Evolutionary conservation across 2,797 vertebrate genomes (phyloP).

Genomic region (Eulemur mongoz): DNA sequence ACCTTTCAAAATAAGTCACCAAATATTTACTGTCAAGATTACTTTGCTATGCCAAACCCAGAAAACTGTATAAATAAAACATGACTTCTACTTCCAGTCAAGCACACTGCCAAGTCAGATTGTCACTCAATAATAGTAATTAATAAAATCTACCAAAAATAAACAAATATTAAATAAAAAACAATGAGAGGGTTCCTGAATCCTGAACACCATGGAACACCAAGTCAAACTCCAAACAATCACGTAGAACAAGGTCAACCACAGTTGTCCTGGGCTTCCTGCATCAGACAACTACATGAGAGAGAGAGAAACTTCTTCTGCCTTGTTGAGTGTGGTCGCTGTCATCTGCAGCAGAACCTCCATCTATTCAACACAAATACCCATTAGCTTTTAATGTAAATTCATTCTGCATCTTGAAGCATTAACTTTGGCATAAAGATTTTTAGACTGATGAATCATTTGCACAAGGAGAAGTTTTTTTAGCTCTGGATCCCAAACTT

Average conservation of each 20-base stretch:
- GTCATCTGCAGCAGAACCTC: not conserved
- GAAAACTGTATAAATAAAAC: not conserved
- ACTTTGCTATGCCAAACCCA: not conserved
- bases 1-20: not conserved
- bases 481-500: not conserved
- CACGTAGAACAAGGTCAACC: not conserved
- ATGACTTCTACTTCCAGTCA: not conserved
- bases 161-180: constrained; percentile 7
- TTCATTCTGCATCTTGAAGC: not conserved
- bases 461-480: not conserved
- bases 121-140: constrained; percentile 19
- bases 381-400: not conserved
- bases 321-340: not conserved
- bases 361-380: not conserved
- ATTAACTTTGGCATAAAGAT: constrained; percentile 32
- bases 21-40: not conserved
- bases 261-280: not conserved
- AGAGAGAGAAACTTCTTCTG: not conserved
- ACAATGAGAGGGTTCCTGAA: not conserved
- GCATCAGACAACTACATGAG: not conserved
- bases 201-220: not conserved
- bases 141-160: constrained; percentile 35
- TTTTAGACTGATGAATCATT: constrained; percentile 5
- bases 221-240: not conserved
- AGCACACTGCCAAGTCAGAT: not conserved